Evolutionary conservation across 2,888 invertebrate genomes (phyloP), one percentile per base, ranked within the genome.

Genomic region (Platynereis dumerilii): DNA sequence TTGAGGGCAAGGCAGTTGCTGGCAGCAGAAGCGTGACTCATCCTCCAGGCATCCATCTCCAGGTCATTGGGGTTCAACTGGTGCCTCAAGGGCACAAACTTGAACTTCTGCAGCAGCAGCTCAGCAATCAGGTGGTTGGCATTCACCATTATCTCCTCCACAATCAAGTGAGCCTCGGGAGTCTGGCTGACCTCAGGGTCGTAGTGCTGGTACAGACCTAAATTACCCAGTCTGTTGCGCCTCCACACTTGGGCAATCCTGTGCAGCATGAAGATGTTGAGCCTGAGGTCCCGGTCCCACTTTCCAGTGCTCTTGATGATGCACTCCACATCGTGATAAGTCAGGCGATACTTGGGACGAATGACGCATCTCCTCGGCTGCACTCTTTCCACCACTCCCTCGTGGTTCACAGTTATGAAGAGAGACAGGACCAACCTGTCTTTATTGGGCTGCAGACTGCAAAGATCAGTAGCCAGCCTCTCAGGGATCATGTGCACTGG

Each of bases 401-500:
- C 84, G 39, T 88, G 85, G 54, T 89, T 90, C 80, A 97, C 90
- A 79, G 91, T 91, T 92, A 94, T 94, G 74, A 96, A 90, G 0
- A 96, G 92, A 0, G 96, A 95, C 83, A 96, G 93, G 0, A 94
- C 88, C 34, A 94, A 76, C n/a, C 85, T 72, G 64, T 86, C 85
- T 20, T 82, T 79, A 61, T 81, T 81, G 20, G 85, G 83, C 66
- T 84, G 83, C 60, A 86, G 76, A 73, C 85, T 85, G 72, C 86
- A 86, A 39, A 86, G 69, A 64, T 86, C 75, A 65, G 87, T 87
- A 83, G 95, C 95, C 22, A 98, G 85, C 58, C 92, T 88, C 74
- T 91, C 87, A 0, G 97, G 97, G 69, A 98, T 86, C 97, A 98
- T 98, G 69, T 96, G 95, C 76, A 93, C 91, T 20, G 59, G 60